Conservation (phyloP, 2,888 invertebrate species). For the Falcaria lacertinaria region DNA sequence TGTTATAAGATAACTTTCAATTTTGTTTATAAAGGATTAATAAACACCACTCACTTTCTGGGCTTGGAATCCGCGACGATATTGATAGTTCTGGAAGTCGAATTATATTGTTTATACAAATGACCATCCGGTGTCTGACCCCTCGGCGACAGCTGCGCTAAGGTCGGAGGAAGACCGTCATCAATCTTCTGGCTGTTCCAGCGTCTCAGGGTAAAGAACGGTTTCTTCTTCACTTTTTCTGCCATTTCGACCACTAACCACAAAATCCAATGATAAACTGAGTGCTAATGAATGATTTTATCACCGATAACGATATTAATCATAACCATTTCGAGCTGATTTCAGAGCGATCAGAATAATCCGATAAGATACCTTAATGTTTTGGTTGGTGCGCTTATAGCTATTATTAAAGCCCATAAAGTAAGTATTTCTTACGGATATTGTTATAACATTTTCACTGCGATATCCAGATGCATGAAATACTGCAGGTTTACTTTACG, state of each 20-base stretch:
- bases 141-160: conserved; percentile 3
- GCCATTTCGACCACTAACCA: conserved; percentile 43
- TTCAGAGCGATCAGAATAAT: not conserved
- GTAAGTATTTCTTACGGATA: too few relatives aligned
- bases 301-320: conserved; percentile 3
- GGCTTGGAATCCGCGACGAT: conserved; percentile 38
- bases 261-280: conserved; percentile 18
- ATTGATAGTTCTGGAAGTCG: conserved; percentile 22
- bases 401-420: too few relatives aligned
- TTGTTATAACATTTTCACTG: not conserved
- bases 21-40: not conserved
- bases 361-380: conserved; percentile 1
- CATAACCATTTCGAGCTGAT: conserved; percentile 1
- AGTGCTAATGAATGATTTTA: conserved; percentile 16
- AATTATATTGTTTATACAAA: conserved; percentile 23
- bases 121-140: conserved; percentile 16
- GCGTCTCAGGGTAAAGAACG: conserved; percentile 56
- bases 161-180: conserved; percentile 17
- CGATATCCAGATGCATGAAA: not conserved
- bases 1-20: too few relatives aligned
- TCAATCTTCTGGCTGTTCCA: conserved; percentile 47
- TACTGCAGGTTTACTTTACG: not conserved
- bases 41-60: conserved; percentile 45
- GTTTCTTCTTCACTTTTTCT: conserved; percentile 60
- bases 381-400: not conserved